Evolutionary conservation across 2,888 invertebrate species (phyloP).

Genomic region (Tenthredo amoena): DNA sequence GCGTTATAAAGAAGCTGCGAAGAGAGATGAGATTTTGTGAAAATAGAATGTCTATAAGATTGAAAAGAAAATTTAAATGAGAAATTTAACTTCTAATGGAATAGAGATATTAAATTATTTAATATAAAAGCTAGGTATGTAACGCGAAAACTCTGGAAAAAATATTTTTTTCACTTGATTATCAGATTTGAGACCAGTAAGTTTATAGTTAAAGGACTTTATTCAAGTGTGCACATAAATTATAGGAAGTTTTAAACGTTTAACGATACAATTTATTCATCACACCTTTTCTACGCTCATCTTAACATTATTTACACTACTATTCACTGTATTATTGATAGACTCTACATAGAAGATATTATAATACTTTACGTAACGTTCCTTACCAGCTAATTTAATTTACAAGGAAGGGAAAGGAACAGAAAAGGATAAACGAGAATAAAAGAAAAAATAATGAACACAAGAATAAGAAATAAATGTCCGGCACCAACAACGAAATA

Average conservation of each 20-base stretch:
- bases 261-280: conserved; percentile 51
- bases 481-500: conserved; percentile 45
- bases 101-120: neutral
- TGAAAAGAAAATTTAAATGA: neutral
- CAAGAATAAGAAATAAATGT: conserved; percentile 26
- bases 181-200: neutral
- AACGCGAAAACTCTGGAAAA: neutral
- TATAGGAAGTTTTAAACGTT: neutral
- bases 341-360: conserved; percentile 22
- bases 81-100: neutral
- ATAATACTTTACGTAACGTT: conserved; percentile 49
- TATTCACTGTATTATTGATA: conserved; percentile 26
- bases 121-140: neutral
- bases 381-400: conserved; percentile 21
- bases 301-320: conserved; percentile 47
- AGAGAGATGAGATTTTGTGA: neutral
- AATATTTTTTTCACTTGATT: neutral
- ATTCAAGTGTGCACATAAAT: conserved; percentile 46
- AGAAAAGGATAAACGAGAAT: neutral
- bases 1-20: neutral
- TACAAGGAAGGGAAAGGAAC: neutral
- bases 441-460: neutral
- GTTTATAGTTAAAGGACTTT: neutral
- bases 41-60: too few relatives aligned
- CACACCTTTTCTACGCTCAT: conserved; percentile 42